These are phyloP conservation scores for Acanthopleura granulata DNA, from an alignment of 2,888 invertebrate species.

Conservation along the genomic window DNA sequence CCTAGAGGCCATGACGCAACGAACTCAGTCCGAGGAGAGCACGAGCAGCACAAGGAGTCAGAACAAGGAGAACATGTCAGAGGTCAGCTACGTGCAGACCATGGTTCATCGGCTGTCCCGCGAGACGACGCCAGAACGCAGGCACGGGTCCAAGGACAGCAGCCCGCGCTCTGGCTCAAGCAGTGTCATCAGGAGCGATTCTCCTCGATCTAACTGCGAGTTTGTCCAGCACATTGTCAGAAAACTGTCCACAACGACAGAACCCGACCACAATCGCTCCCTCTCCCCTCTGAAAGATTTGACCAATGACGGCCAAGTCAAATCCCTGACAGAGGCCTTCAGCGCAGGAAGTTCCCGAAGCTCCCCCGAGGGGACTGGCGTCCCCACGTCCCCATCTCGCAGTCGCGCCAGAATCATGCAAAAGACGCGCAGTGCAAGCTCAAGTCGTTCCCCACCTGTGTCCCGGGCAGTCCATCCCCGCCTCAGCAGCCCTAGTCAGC, in stretches of 20 bases:
- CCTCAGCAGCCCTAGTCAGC: neutral
- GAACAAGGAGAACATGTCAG: constrained; percentile 55
- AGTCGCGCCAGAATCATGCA: neutral
- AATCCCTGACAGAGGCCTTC: constrained; percentile 48
- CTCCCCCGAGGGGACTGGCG: constrained; percentile 36
- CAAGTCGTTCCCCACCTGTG: constrained; percentile 11
- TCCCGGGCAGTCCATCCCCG: neutral
- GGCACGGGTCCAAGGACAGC: constrained; percentile 29
- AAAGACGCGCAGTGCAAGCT: constrained; percentile 5
- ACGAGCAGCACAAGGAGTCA: constrained; percentile 28
- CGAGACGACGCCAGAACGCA: constrained; percentile 51
- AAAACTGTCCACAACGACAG: constrained; percentile 24
- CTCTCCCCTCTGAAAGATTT: constrained; percentile 48
- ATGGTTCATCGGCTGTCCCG: constrained; percentile 56
- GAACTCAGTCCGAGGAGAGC: constrained; percentile 41
- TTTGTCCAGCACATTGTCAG: constrained; percentile 53
- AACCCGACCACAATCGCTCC: constrained; percentile 23
- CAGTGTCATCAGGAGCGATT: constrained; percentile 43
- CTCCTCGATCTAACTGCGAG: constrained; percentile 48
- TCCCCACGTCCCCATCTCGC: neutral
- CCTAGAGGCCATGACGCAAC: constrained; percentile 29
- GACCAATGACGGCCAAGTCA: constrained; percentile 56
- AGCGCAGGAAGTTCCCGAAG: constrained; percentile 3
- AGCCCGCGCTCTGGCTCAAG: constrained; percentile 33
- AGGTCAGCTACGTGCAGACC: constrained; percentile 49